These are phyloP conservation scores for Isaurus tuberculatus DNA, from an alignment of 92 coral and sea anemone genomes.

Conservation along the genomic window DNA sequence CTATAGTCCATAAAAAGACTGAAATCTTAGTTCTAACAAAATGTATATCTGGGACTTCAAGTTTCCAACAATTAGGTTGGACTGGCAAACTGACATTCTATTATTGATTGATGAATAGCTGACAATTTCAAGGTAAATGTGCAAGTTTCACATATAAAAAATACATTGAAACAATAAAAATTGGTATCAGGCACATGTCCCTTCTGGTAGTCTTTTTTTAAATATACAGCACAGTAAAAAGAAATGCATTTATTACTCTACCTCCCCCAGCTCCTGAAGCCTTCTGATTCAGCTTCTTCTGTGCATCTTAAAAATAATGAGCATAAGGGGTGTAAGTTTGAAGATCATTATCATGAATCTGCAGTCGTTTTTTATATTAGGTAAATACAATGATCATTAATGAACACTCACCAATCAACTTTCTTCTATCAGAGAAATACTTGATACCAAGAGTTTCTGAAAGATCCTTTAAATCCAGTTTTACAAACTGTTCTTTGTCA, in stretches of 20 bases:
- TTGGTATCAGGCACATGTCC: constrained; percentile 9
- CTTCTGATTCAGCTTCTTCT: constrained; percentile 1
- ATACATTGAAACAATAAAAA: constrained; percentile 1
- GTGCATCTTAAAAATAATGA: constrained; percentile 2
- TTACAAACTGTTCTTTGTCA: constrained; percentile 9
- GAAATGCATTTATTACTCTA: constrained; percentile 2
- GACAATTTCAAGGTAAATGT: not conserved
- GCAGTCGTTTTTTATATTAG: constrained; percentile 1
- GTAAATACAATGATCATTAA: constrained; percentile 5
- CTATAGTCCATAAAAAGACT: not conserved
- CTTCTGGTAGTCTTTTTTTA: constrained; percentile 6
- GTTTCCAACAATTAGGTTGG: constrained; percentile 4
- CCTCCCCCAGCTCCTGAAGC: constrained; percentile 9
- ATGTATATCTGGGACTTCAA: constrained; percentile 7
- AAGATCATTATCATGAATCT: not conserved
- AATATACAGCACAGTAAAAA: constrained; percentile 6
- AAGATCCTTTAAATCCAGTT: constrained; percentile 7
- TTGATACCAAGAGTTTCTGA: constrained; percentile 23
- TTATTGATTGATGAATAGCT: constrained; percentile 6
- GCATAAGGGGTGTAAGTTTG: constrained; percentile 6
- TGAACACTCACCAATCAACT: constrained; percentile 7
- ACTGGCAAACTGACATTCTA: constrained; percentile 5
- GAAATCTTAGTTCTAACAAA: constrained; percentile 6
- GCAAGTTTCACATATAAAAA: constrained; percentile 3
- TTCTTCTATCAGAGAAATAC: constrained; percentile 25